A percentile compares a stretch with the other conserved stretches of the same genome.
These are phyloP conservation scores for Perizoma affinitatum DNA, from an alignment of 2,888 invertebrate species.

Conservation along the genomic window DNA sequence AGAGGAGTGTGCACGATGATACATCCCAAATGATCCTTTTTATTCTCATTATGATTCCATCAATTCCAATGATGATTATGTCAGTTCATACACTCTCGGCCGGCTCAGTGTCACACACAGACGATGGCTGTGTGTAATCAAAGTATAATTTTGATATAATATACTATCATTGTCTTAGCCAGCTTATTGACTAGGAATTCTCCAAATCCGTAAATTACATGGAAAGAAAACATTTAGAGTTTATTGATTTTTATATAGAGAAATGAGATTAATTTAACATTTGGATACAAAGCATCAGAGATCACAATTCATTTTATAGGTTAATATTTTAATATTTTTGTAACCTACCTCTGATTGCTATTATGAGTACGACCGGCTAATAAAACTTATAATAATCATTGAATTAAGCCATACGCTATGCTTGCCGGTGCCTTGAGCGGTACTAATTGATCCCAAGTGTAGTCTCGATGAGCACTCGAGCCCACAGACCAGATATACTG, in stretches of 20 bases:
- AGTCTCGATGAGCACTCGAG: slow-evolving; percentile 57
- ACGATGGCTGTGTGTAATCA: slow-evolving; percentile 8
- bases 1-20: slow-evolving; percentile 8
- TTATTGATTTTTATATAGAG: too few relatives aligned
- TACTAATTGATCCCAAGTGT: slow-evolving; percentile 72
- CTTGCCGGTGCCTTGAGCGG: slow-evolving; percentile 43
- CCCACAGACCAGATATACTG: slow-evolving; percentile 27
- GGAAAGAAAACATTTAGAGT: too few relatives aligned
- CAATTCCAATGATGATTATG: slow-evolving; percentile 26
- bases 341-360: neutral
- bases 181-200: too few relatives aligned
- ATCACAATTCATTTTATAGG: too few relatives aligned
- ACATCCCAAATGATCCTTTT: slow-evolving; percentile 21
- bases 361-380: slow-evolving; percentile 6
- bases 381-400: slow-evolving; percentile 18
- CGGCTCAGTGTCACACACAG: slow-evolving; percentile 18
- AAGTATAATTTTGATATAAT: too few relatives aligned
- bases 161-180: too few relatives aligned
- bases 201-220: too few relatives aligned
- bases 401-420: slow-evolving; percentile 20
- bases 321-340: neutral
- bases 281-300: neutral
- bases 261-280: too few relatives aligned
- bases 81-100: slow-evolving; percentile 5
- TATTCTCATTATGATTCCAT: slow-evolving; percentile 29